Evolutionary conservation across 2,797 vertebrate species (phyloP), one percentile per base, ranked within the genome.

Genomic region (Buceros bicornis): DNA sequence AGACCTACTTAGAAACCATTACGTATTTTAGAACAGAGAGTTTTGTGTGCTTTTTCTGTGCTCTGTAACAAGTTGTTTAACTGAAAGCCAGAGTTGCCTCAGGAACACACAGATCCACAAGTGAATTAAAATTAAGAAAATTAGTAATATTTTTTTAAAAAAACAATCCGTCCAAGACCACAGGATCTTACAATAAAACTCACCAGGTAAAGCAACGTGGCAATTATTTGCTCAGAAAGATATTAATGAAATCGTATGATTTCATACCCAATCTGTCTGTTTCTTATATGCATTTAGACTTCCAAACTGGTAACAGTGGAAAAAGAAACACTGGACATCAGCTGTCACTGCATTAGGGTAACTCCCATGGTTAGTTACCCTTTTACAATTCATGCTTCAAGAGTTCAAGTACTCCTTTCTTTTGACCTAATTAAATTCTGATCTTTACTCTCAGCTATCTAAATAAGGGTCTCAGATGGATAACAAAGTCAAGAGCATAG

Each of bases 231-330:
- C 31, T 14, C 45, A 51, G 42, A 80, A 88, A 82, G 26, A 19
- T 14, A 73, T 18, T 40, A 0, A 13, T 29, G 56, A 35, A 81
- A 81, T 14, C 14, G 15, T 18, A 33, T 1, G 6, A 87, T 47
- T 64, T 51, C 42, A 48, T 1, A 3, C n/a, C 15, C 9, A 28
- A 43, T 11, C n/a, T 45, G 19, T 21, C 40, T 0, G 0, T 40
- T 90, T 92, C 70, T 82, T 33, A 8, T 7, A n/a, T 0, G 8
- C n/a, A 15, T 35, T 84, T 79, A 64, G 76, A 48, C n/a, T 45
- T 31, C 66, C 54, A 13, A 19, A 3, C 13, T 26, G 43, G 33
- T 1, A 62, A 65, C 13, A 42, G 18, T 16, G 24, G 28, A 78
- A 72, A 66, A 84, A 1, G 4, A 26, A 57, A 79, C 4, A 10